A percentile compares a stretch with the other conserved stretches of the same genome.
These are phyloP conservation scores for Phainopepla nitens DNA, from an alignment of 2,113 vertebrate species.

Conservation along the genomic window DNA sequence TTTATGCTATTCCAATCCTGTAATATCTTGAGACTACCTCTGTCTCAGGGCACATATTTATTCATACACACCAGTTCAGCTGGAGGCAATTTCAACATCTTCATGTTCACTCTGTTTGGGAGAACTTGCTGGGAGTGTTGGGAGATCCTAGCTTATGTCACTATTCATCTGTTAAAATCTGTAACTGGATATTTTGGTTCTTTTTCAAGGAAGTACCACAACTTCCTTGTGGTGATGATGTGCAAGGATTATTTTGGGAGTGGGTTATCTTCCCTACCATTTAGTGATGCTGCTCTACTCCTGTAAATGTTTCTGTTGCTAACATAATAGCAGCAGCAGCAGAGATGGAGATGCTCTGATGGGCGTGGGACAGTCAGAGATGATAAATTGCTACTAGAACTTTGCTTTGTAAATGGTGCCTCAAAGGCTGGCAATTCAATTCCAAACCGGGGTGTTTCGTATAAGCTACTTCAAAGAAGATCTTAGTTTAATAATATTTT, in stretches of 20 bases:
- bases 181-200: neutral
- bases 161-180: neutral
- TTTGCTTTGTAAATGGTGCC: neutral
- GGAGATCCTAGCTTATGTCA: neutral
- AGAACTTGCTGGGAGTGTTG: neutral
- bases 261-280: neutral
- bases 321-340: neutral
- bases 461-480: neutral
- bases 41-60: accelerated
- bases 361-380: neutral
- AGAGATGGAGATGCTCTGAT: neutral
- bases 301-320: neutral
- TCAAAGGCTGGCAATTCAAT: neutral
- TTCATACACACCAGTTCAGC: neutral
- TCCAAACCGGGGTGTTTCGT: neutral
- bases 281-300: neutral
- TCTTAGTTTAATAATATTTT: neutral
- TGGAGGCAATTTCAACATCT: neutral
- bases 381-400: neutral
- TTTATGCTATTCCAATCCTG: neutral
- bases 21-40: neutral
- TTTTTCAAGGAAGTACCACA: neutral
- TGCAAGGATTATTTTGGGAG: neutral
- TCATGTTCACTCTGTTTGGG: neutral
- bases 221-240: neutral